Evolutionary conservation across 2,888 invertebrate genomes (phyloP).

Genomic region (Drosophila greeni): DNA sequence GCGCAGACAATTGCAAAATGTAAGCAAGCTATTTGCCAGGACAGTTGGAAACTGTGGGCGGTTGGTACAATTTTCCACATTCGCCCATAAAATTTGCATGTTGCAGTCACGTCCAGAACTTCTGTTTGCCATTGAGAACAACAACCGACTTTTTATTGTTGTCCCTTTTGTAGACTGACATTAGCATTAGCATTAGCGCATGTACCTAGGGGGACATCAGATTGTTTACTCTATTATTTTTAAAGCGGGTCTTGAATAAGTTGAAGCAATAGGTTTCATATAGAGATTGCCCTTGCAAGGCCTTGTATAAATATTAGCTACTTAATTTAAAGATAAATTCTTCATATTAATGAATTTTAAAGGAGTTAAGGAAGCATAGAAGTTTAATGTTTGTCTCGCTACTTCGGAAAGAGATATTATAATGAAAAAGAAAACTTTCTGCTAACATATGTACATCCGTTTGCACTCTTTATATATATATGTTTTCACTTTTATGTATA

Average conservation of each 20-base stretch:
- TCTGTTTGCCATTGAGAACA: conserved; percentile 22
- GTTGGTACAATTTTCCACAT: conserved; percentile 12
- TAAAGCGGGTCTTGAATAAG: too few relatives aligned
- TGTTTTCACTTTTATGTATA: neutral
- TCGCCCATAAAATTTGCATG: conserved; percentile 36
- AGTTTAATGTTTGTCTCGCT: too few relatives aligned
- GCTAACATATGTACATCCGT: conserved; percentile 6
- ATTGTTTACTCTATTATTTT: too few relatives aligned
- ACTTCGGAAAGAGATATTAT: neutral
- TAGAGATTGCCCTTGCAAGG: too few relatives aligned
- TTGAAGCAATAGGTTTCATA: too few relatives aligned
- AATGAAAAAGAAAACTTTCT: conserved; percentile 17
- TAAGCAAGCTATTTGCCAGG: conserved; percentile 30
- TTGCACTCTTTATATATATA: neutral
- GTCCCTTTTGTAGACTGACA: conserved; percentile 13
- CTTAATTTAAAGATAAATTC: too few relatives aligned
- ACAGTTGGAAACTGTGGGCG: conserved; percentile 9
- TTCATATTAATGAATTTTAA: neutral
- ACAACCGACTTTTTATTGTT: conserved; percentile 36
- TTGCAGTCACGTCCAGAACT: conserved; percentile 35
- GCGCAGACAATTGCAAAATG: conserved; percentile 42
- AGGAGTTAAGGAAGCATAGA: too few relatives aligned
- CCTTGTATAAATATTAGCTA: too few relatives aligned
- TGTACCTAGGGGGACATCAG: neutral
- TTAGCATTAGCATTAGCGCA: conserved; percentile 5